These are phyloP conservation scores for Odontamblyopus lacepedii DNA, from an alignment of 2,797 vertebrate species.

Conservation along the genomic window DNA sequence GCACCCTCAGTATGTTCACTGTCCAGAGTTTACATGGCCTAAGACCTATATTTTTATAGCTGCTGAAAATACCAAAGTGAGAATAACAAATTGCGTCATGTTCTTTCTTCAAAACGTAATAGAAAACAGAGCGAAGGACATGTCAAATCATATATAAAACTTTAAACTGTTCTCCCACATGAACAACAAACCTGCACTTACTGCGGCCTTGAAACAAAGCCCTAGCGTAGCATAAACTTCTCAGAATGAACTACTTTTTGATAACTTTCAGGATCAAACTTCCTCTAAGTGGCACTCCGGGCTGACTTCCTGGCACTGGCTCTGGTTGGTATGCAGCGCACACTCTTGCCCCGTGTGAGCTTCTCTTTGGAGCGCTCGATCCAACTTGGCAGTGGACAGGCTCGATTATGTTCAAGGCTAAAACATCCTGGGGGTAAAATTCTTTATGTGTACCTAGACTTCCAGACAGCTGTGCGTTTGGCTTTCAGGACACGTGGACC, in stretches of 20 bases:
- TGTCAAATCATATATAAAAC: no score
- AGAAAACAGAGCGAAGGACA: no score
- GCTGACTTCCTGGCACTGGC: conserved; percentile 13
- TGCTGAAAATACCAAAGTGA: no score
- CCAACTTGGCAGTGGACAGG: conserved; percentile 53
- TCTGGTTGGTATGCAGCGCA: conserved; percentile 38
- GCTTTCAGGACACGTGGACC: conserved; percentile 49
- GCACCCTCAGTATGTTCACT: no score
- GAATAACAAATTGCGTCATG: no score
- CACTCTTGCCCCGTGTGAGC: conserved; percentile 42
- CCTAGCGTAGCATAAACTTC: background rate
- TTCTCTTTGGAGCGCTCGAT: conserved; percentile 50
- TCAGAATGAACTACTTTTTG: background rate
- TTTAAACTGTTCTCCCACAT: no score
- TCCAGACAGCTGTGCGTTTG: conserved; percentile 38
- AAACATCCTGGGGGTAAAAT: conserved; percentile 58
- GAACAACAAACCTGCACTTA: no score
- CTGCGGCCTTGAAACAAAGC: background rate
- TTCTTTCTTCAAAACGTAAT: no score
- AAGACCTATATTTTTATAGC: no score
- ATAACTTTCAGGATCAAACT: conserved; percentile 6
- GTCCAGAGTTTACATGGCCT: no score
- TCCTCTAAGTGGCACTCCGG: background rate
- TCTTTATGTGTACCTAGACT: conserved; percentile 56
- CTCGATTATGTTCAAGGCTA: conserved; percentile 63